Evolutionary conservation across 2,888 invertebrate species (phyloP).

Genomic region (Brachypalpus laphriformis): DNA sequence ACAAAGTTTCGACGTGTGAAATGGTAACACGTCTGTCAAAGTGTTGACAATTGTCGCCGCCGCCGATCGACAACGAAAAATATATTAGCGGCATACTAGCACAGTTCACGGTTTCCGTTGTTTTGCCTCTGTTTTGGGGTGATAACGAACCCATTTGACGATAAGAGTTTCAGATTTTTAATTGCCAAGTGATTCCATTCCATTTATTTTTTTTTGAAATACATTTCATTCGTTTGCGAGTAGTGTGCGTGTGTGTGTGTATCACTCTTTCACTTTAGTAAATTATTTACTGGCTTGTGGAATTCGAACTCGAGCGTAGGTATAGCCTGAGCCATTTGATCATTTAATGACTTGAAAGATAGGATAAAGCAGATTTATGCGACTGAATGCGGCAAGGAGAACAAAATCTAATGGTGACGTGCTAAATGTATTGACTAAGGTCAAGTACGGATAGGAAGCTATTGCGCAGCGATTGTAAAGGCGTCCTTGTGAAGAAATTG

Average conservation of each 20-base stretch:
- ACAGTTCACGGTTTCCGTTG: slow-evolving; percentile 16
- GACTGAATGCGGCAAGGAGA: background rate
- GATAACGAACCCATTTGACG: slow-evolving; percentile 31
- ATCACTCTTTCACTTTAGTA: background rate
- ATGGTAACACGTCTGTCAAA: slow-evolving; percentile 23
- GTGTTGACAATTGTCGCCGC: background rate
- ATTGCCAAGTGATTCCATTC: slow-evolving; percentile 24
- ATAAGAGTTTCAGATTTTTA: slow-evolving; percentile 31
- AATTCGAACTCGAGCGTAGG: background rate
- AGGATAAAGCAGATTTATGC: background rate
- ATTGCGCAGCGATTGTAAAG: background rate
- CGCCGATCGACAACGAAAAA: background rate
- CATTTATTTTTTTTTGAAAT: background rate
- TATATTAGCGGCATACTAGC: slow-evolving; percentile 36
- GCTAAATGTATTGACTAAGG: slow-evolving; percentile 29
- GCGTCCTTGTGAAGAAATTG: background rate
- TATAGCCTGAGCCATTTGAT: background rate
- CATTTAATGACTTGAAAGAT: background rate
- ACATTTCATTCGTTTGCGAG: background rate
- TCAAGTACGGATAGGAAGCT: slow-evolving; percentile 30
- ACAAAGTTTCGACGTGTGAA: background rate
- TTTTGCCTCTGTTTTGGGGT: background rate
- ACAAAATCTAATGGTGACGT: background rate
- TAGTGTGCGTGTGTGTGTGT: background rate
- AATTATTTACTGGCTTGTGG: slow-evolving; percentile 4